Evolutionary conservation across 2,797 vertebrate species (phyloP).

Genomic region (Cygnus olor): DNA sequence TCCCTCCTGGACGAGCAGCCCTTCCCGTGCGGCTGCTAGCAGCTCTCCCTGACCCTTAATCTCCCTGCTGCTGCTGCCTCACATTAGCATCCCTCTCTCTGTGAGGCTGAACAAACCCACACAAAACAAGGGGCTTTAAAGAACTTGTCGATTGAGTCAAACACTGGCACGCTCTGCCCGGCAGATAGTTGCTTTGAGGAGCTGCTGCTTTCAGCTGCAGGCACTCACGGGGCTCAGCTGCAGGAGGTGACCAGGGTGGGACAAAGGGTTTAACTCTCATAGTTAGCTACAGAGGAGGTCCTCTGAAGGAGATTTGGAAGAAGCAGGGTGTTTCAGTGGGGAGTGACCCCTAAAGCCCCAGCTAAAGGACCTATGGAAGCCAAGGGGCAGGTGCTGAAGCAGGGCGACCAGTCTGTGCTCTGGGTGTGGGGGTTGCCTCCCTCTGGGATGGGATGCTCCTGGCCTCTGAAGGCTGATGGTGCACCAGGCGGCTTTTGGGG

Average conservation of each 20-base stretch:
- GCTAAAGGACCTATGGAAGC: background rate
- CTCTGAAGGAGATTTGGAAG: background rate
- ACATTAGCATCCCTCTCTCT: conserved; percentile 26
- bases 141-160: conserved; percentile 18
- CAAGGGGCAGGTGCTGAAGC: background rate
- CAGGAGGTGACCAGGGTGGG: background rate
- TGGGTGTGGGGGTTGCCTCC: background rate
- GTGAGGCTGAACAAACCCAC: conserved; percentile 33
- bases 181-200: conserved; percentile 25
- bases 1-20: background rate
- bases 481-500: background rate
- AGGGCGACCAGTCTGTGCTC: background rate
- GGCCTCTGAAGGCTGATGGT: background rate
- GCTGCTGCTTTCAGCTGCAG: background rate
- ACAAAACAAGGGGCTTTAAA: background rate
- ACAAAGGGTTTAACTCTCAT: background rate
- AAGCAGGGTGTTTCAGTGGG: background rate
- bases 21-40: background rate
- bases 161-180: background rate
- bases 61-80: conserved; percentile 16
- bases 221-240: background rate
- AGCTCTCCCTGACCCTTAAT: conserved; percentile 26
- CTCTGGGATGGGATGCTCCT: background rate
- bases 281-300: background rate
- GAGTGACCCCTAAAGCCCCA: background rate